Evolutionary conservation across 2,888 invertebrate genomes (phyloP), one percentile per base, ranked within the genome.

Genomic region (Rotaria sp.): DNA sequence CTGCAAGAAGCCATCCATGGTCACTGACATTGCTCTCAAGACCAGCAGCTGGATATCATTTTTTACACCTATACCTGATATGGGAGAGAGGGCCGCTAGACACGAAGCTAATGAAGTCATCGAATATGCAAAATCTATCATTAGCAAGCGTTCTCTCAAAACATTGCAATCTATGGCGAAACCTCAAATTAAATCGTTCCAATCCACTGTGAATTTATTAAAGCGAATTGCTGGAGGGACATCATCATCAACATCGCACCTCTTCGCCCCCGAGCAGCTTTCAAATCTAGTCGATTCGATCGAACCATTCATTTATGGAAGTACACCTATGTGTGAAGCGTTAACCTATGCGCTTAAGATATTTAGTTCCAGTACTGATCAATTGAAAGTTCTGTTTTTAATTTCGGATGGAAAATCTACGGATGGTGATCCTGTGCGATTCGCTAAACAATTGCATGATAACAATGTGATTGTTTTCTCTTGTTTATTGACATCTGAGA

Each of bases 401-500:
- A 11, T 84, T 0, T 84, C 84, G 55, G 84, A 84, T 84, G 84
- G 84, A 84, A 52, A 84, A 57, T 57, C 84, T 0, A 38, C 84
- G 1, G 84, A 84, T 15, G 57, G 50, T 0, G 8, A 57, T 35
- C 38, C 55, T 57, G 41, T n/a, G 8, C 55, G n/a, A 45, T 45
- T 84, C 55, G 55, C 38, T 45, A 0, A 7, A n/a, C 10, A 84
- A 84, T 24, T 84, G 1, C 45, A 11, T 24, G n/a, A 50, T 11
- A 2, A 38, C 5, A 57, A 45, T 0, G 84, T 84, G 52, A 21
- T 57, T 26, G 84, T 84, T 41, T 55, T 84, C 38, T 21, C 52
- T 38, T 84, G 84, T 41, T 52, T 84, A 38, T 57, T 84, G 18
- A 84, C 84, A 8, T 55, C 55, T 1, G 0, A 38, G 7, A 38